Conservation (phyloP, 2,888 invertebrate species). For the Campoplex capitator region DNA sequence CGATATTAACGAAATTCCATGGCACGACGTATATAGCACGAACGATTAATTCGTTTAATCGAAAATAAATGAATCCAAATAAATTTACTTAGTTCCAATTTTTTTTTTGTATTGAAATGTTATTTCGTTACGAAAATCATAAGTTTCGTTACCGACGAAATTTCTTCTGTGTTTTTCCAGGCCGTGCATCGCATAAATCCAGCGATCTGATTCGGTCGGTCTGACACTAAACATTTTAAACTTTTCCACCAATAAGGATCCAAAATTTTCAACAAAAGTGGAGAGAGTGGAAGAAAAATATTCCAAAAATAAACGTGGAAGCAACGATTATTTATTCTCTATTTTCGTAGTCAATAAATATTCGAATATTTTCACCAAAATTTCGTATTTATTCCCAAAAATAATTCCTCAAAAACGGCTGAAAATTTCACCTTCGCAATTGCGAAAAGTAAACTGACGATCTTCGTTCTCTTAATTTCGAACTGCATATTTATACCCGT, state of each 20-base stretch:
- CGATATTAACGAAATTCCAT: background rate
- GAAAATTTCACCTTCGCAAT: background rate
- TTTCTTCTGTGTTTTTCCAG: conserved; percentile 78
- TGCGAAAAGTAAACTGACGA: background rate
- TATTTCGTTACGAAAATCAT: background rate
- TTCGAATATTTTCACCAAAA: background rate
- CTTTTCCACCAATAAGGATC: background rate
- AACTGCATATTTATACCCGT: conserved; percentile 34
- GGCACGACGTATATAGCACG: background rate
- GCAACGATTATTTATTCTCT: background rate
- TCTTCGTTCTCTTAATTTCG: conserved; percentile 28
- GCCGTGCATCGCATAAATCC: conserved; percentile 78
- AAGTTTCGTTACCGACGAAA: conserved; percentile 74
- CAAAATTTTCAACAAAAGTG: too few species aligned
- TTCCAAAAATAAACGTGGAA: too few species aligned
- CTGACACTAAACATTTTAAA: conserved; percentile 61
- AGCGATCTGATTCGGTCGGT: conserved; percentile 77
- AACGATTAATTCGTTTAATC: background rate
- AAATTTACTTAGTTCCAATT: too few species aligned
- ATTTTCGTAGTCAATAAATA: background rate
- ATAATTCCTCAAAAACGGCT: background rate
- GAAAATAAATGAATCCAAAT: background rate
- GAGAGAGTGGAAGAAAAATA: too few species aligned
- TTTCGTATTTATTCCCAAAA: background rate
- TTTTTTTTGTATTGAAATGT: too few species aligned